Percentiles rank a stretch among this genome's conserved stretches.
phyloP scores from a whole-genome alignment of 2,888 invertebrate genomes.

The Harpagoxenus sublaevis region DNA sequence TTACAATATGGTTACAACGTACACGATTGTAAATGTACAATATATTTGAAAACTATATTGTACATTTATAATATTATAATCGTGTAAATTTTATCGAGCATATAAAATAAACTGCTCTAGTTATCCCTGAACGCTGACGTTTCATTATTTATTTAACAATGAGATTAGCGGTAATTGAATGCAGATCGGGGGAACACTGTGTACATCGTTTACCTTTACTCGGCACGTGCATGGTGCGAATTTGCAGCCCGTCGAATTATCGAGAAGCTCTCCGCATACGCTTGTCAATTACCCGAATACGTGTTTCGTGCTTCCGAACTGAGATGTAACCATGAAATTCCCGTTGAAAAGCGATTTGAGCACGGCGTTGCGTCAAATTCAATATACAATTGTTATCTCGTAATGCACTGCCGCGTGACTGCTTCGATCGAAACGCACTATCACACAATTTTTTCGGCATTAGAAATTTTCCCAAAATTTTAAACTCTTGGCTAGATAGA shows the following conservation, averaged over 20 bases:
- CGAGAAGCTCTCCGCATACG: constrained; percentile 43
- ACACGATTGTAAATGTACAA: too few relatives aligned
- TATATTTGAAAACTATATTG: not conserved
- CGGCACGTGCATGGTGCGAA: constrained; percentile 59
- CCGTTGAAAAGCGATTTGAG: constrained; percentile 39
- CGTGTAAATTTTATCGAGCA: not conserved
- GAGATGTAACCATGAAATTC: constrained; percentile 31
- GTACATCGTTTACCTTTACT: constrained; percentile 70
- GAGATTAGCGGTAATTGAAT: constrained; percentile 80
- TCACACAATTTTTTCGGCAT: not conserved
- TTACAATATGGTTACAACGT: too few relatives aligned
- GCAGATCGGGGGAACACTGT: constrained; percentile 71
- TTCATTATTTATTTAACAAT: constrained; percentile 73
- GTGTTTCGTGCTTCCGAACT: constrained; percentile 34
- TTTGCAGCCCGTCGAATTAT: constrained; percentile 51
- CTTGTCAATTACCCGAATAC: constrained; percentile 33
- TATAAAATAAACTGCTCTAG: not conserved
- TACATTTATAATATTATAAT: too few relatives aligned
- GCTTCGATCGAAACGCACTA: not conserved
- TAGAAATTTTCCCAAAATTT: not conserved
- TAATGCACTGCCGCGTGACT: not conserved
- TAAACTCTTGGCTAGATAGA: not conserved
- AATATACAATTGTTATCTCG: constrained; percentile 19
- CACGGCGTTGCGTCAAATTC: constrained; percentile 7
- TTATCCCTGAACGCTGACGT: constrained; percentile 45